Base-by-base conservation (phyloP, 2,797 vertebrate species). In the Synanceia verrucosa region DNA sequence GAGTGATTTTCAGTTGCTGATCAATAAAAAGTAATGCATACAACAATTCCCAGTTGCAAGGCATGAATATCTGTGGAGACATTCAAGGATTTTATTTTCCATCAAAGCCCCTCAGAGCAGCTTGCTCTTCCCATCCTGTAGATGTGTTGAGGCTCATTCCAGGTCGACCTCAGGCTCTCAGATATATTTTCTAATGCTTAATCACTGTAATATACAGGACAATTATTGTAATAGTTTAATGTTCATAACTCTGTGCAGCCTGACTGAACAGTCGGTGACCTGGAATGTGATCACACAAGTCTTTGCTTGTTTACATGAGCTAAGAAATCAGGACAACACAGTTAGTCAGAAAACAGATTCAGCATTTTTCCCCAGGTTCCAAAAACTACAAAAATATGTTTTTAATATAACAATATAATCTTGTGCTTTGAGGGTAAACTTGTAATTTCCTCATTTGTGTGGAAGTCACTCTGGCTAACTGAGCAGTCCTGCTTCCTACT, bases 21-120 rank as follows among this genome's bases (percentile, higher is more conserved):
- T 76, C 26, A 51, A 51, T n/a, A 29, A 29, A 59, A 70, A 70
- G 28, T 21, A 14, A 37, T 46, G 2, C 37, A 41, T 55, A 13
- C 70, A 33, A 6, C 7, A 3, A 4, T 13, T 57, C 11, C 14
- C 9, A 5, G 3, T 2, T n/a, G 16, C 29, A 37, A 51, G 31
- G 51, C 29, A 11, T 16, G 1, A n/a, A 37, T 43, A 29, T 16
- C 34, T 58, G 14, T 48, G 36, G 26, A 68, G 52, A 68, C 67
- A 59, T 89, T 92, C 86, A 91, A 91, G 87, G 90, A 89, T 91
- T 90, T 88, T 77, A n/a, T n/a, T n/a, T n/a, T n/a, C n/a, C 60
- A 51, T 76, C 74, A 74, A 76, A 81, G 59, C 86, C 73, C 73
- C 60, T 76, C 78, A 59, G 73, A 82, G 78, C 67, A 34, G 77